Evolutionary conservation across 2,888 invertebrate species (phyloP), one percentile per base, ranked within the genome.

Genomic region (Epiperipatus broadwayi): DNA sequence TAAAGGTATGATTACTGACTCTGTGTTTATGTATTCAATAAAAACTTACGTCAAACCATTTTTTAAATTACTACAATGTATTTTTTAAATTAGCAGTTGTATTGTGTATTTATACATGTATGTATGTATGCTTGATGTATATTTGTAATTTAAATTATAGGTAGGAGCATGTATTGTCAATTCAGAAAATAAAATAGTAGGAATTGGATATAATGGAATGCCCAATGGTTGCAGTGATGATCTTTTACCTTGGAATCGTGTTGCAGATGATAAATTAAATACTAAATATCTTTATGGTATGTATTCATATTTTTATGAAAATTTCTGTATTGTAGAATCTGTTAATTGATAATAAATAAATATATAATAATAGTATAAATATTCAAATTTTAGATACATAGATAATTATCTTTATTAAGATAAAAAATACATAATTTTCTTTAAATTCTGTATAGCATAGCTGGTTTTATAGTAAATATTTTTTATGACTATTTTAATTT

Each of bases 191-290:
- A 75, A 73, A 58, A 80, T 97, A 51, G 78, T 97, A 32, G 84
- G 84, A 16, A 69, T 87, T 43, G 95, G 95, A 43, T 97, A 95
- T 54, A 97, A 97, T 68, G 93, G 95, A 2, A 84, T 95, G 77
- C 95, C 95, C 0, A 70, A 63, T 41, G 84, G 81, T 3, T 93
- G 91, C 53, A 64, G 63, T 52, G 93, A 95, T 59, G 78, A 87
- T 55, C 64, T 68, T 15, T 79, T 91, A 59, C 83, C 93, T 0
- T 97, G 95, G 95, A 65, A 65, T 1, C 83, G 83, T 55, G 57
- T 66, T 21, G 61, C 68, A 3, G 50, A 58, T 1, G 61, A 72
- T 49, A 56, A 61, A 10, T 57, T 79, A 39, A 69, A 83, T 29
- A 76, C 70, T 37, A 95, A 95, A 65, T 73, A 72, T 57, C 64